phyloP scores from a whole-genome alignment of 2,797 vertebrate genomes.

The Varecia variegata region DNA sequence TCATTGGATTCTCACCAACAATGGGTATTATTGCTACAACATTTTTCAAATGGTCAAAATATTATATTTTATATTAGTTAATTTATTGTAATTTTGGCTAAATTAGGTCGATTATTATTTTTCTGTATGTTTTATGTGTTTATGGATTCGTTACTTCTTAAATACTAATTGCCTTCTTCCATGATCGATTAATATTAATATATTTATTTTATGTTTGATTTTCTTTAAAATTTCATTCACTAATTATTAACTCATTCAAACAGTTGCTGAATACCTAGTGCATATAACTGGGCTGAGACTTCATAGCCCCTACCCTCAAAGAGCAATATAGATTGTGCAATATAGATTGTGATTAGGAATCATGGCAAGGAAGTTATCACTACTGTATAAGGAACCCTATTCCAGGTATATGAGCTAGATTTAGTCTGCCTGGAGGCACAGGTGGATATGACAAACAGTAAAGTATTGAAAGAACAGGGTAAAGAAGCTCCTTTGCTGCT shows the following conservation, averaged over 20 bases:
- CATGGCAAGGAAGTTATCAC: too few species aligned
- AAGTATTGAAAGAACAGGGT: accelerated
- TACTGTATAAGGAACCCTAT: not conserved
- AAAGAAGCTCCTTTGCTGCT: not conserved
- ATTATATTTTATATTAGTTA: not conserved
- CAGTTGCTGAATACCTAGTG: not conserved
- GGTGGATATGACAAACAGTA: not conserved
- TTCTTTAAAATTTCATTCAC: not conserved
- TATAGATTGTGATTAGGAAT: not conserved
- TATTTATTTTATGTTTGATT: not conserved
- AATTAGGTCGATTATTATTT: not conserved
- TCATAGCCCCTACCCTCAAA: not conserved
- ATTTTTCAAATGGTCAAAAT: not conserved
- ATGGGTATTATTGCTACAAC: not conserved
- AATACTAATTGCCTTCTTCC: not conserved
- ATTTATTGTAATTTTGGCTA: not conserved
- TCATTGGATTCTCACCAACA: not conserved
- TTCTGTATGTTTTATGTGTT: not conserved
- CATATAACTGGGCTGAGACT: not conserved
- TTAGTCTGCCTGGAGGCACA: not conserved
- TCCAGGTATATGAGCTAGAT: not conserved
- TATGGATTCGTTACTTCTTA: not conserved
- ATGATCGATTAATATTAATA: not conserved
- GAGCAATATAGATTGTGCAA: not conserved
- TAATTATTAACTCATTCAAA: not conserved